Conservation (phyloP, 92 coral and sea anemone genomes). For the Parazoanthus atlanticus region DNA sequence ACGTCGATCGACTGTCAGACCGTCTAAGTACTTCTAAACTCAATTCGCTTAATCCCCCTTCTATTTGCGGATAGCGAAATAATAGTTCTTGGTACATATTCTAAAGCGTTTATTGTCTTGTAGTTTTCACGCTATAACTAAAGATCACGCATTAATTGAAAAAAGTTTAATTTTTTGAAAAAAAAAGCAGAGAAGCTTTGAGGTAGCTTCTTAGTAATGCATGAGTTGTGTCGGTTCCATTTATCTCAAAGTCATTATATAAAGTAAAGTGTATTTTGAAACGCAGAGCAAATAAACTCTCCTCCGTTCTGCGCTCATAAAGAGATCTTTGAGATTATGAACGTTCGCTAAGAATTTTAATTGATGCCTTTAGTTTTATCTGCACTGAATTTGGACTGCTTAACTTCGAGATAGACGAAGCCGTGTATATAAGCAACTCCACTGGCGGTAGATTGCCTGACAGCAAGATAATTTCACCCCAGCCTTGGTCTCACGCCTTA, state of each 20-base stretch:
- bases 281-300: slow-evolving; percentile 32
- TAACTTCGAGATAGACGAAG: slow-evolving; percentile 31
- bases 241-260: slow-evolving; percentile 41
- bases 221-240: slow-evolving; percentile 27
- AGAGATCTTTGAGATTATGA: slow-evolving; percentile 38
- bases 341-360: slow-evolving; percentile 37
- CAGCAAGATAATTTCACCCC: slow-evolving; percentile 46
- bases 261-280: slow-evolving; percentile 22
- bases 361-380: slow-evolving; percentile 43
- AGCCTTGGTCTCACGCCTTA: slow-evolving; percentile 43
- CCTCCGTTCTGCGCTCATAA: slow-evolving; percentile 23
- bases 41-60: slow-evolving; percentile 39
- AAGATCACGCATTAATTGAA: slow-evolving; percentile 23
- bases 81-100: slow-evolving; percentile 26
- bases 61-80: slow-evolving; percentile 27
- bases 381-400: slow-evolving; percentile 45
- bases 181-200: neutral
- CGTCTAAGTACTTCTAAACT: slow-evolving; percentile 17
- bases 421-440: slow-evolving; percentile 27
- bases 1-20: slow-evolving; percentile 36
- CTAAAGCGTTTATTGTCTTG: slow-evolving; percentile 19
- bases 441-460: slow-evolving; percentile 49
- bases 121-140: slow-evolving; percentile 32
- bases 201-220: slow-evolving; percentile 28
- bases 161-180: neutral